These are phyloP conservation scores for Poecilia velifera DNA, from an alignment of 2,797 vertebrate genomes.

Conservation along the genomic window DNA sequence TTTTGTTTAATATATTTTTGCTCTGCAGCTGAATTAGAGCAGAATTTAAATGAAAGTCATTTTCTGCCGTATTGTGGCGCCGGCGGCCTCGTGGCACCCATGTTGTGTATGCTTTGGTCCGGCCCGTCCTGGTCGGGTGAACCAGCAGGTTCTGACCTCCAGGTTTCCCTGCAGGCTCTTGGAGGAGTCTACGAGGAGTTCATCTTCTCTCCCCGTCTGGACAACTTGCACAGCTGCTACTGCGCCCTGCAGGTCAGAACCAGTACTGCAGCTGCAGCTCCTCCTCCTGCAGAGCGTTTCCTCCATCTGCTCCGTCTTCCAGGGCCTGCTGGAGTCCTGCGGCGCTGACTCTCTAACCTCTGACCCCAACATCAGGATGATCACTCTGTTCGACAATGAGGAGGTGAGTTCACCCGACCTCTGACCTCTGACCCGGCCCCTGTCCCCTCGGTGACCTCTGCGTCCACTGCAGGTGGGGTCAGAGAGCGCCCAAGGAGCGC, in stretches of 20 bases:
- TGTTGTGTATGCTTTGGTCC: no score
- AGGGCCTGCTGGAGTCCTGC: slow-evolving; percentile 91
- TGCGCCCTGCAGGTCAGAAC: slow-evolving; percentile 90
- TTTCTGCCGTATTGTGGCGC: no score
- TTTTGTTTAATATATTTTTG: no score
- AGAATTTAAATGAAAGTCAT: no score
- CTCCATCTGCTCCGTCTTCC: slow-evolving; percentile 2
- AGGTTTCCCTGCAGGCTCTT: slow-evolving; percentile 77
- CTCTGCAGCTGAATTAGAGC: no score
- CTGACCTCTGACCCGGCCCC: background rate
- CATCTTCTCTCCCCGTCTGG: slow-evolving; percentile 93
- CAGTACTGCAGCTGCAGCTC: background rate
- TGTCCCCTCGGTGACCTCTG: background rate
- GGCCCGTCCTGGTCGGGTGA: no score
- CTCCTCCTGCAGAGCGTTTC: background rate
- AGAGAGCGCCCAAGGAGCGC: slow-evolving; percentile 91
- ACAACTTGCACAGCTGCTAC: slow-evolving; percentile 98
- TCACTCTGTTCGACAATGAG: slow-evolving; percentile 93
- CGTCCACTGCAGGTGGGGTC: slow-evolving; percentile 88
- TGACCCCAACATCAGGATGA: slow-evolving; percentile 90
- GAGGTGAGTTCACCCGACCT: slow-evolving; percentile 81
- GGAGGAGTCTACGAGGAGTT: slow-evolving; percentile 94
- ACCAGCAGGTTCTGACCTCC: background rate
- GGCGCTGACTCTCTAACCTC: slow-evolving; percentile 79
- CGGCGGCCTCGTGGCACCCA: no score